These are phyloP conservation scores for Idaea straminata DNA, from an alignment of 2,888 invertebrate species.

Conservation along the genomic window DNA sequence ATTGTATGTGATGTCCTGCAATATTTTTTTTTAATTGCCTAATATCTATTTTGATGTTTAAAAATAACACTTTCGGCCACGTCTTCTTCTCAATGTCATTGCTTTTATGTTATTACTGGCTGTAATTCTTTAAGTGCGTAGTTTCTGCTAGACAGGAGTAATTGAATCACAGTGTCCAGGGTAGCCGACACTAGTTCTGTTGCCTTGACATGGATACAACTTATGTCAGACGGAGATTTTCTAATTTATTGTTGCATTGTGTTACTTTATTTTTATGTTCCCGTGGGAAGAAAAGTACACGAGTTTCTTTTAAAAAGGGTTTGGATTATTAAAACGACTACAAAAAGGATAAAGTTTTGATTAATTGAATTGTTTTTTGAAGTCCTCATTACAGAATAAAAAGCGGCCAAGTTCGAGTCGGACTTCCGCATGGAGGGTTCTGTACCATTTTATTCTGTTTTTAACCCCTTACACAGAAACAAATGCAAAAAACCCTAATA, in stretches of 20 bases:
- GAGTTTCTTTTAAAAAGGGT: neutral
- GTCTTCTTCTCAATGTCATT: neutral
- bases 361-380: too few relatives aligned
- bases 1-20: too few relatives aligned
- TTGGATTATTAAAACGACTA: neutral
- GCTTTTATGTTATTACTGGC: neutral
- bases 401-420: too few relatives aligned
- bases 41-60: too few relatives aligned
- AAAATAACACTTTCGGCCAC: neutral
- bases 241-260: neutral
- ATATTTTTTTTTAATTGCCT: too few relatives aligned
- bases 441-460: too few relatives aligned
- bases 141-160: slow-evolving; percentile 32
- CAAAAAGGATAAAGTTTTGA: too few relatives aligned
- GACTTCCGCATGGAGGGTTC: too few relatives aligned
- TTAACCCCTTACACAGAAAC: too few relatives aligned
- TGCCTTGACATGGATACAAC: slow-evolving; percentile 30
- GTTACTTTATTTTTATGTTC: neutral
- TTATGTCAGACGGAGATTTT: slow-evolving; percentile 10
- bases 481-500: too few relatives aligned
- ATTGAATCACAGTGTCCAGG: slow-evolving; percentile 51
- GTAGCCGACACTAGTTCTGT: slow-evolving; percentile 31
- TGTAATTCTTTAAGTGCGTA: neutral
- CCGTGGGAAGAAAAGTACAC: neutral
- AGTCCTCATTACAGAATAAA: too few relatives aligned